A percentile compares a stretch with the other conserved stretches of the same genome.
These are phyloP conservation scores for Sceloporus tristichus DNA, from an alignment of 2,113 vertebrate genomes.

Conservation along the genomic window DNA sequence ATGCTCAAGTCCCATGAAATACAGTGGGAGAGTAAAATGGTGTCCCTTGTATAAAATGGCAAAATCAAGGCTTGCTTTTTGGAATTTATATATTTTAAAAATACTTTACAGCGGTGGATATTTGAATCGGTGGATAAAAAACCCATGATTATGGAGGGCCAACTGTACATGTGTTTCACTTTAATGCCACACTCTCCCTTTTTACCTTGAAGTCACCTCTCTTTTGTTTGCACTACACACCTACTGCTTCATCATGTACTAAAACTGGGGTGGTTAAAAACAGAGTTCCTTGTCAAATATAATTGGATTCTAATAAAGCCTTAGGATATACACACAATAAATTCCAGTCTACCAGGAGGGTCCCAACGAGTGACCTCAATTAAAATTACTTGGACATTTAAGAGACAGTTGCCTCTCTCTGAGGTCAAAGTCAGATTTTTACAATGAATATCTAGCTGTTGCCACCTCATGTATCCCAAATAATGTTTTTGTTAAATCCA, in stretches of 20 bases:
- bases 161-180: background rate
- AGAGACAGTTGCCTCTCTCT: background rate
- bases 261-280: background rate
- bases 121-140: too few species aligned
- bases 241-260: background rate
- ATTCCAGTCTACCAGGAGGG: background rate
- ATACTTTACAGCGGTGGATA: too few species aligned
- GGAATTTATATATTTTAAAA: too few species aligned
- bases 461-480: background rate
- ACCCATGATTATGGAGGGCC: too few species aligned
- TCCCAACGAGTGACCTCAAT: background rate
- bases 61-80: too few species aligned
- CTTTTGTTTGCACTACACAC: background rate
- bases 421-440: background rate
- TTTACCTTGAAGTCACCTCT: slow-evolving; percentile 12
- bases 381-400: background rate
- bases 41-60: too few species aligned
- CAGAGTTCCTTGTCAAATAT: background rate
- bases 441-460: background rate
- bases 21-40: too few species aligned
- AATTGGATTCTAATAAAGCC: background rate
- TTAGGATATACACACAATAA: background rate
- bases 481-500: background rate
- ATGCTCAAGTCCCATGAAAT: too few species aligned
- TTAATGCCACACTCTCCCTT: background rate